Conservation (phyloP, 2,888 invertebrate species). For the Troilus luridus region DNA sequence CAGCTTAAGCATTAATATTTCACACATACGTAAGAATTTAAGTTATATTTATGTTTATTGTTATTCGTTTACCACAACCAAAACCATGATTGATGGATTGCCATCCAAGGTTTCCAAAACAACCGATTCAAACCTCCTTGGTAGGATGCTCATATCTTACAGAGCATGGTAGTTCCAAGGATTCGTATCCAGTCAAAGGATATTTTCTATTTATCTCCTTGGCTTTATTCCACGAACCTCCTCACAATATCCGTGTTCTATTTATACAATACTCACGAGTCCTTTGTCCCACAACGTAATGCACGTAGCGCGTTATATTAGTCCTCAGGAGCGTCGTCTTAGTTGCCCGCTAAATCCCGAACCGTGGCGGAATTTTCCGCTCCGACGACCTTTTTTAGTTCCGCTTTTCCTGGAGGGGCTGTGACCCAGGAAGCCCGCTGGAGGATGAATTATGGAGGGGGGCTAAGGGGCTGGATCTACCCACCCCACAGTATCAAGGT, state of each 20-base stretch:
- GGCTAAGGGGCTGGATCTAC: background rate
- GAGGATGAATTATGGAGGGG: slow-evolving; percentile 14
- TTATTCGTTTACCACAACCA: no score
- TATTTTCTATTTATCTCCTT: background rate
- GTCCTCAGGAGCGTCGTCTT: background rate
- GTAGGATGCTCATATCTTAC: background rate
- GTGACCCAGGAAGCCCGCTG: background rate
- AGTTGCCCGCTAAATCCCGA: background rate
- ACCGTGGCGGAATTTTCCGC: slow-evolving; percentile 29
- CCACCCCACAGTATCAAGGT: background rate
- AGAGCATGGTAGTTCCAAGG: background rate
- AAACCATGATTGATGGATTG: no score
- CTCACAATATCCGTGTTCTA: background rate
- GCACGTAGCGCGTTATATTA: background rate
- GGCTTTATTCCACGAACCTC: background rate
- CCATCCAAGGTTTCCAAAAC: no score
- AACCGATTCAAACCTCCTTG: background rate
- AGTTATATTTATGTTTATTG: no score
- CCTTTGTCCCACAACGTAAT: slow-evolving; percentile 5
- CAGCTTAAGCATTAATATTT: no score
- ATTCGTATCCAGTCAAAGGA: background rate
- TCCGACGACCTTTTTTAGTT: slow-evolving; percentile 4
- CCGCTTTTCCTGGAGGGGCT: slow-evolving; percentile 21
- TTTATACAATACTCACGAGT: background rate
- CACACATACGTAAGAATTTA: no score